Conservation (phyloP, 2,113 vertebrate genomes). For the Lota lota region DNA sequence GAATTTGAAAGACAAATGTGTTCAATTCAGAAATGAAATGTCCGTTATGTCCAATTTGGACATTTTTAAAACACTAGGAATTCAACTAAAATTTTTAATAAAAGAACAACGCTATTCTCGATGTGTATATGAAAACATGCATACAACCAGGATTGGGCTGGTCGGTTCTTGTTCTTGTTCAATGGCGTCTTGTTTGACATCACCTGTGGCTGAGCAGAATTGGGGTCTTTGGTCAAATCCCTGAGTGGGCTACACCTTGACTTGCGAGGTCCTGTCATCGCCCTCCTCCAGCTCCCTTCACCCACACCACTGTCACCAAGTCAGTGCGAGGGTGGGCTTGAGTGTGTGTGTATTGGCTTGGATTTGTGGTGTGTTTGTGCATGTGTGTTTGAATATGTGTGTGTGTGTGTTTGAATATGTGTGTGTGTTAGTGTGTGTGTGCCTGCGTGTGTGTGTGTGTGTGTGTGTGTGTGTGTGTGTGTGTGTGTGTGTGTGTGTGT, state of each 20-base stretch:
- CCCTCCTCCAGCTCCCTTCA: conserved; percentile 48
- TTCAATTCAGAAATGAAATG: too few species aligned
- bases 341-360: conserved; percentile 3
- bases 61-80: too few species aligned
- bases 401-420: conserved; percentile 14
- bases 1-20: too few species aligned
- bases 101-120: too few species aligned
- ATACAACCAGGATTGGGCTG: background rate
- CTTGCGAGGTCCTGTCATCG: conserved; percentile 58
- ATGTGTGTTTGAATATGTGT: conserved; percentile 8
- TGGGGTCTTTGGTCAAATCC: conserved; percentile 47
- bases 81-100: too few species aligned
- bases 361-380: conserved; percentile 7
- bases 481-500: conserved; percentile 6
- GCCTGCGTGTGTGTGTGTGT: conserved; percentile 14
- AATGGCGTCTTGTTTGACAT: conserved; percentile 17
- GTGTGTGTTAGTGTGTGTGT: conserved; percentile 8
- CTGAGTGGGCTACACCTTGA: conserved; percentile 43
- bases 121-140: background rate
- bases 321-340: conserved; percentile 9
- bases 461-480: conserved; percentile 7
- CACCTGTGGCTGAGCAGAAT: conserved; percentile 59
- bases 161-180: background rate
- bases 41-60: too few species aligned
- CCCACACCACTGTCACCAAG: conserved; percentile 45